These are phyloP conservation scores for Megaceryle alcyon DNA, from an alignment of 2,797 vertebrate species.

Conservation along the genomic window DNA sequence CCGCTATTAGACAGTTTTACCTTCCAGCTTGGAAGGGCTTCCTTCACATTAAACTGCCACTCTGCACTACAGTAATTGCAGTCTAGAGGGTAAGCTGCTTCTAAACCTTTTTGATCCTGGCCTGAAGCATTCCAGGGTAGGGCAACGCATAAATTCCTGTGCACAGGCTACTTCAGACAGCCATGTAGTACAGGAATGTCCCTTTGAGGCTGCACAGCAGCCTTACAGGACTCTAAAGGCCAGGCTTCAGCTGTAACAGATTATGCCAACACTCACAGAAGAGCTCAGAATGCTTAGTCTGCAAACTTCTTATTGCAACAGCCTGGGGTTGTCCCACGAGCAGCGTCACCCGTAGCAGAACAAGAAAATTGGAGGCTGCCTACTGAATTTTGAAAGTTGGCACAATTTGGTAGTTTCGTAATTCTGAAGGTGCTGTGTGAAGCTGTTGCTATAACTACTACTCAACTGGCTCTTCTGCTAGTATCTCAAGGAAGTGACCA, in stretches of 20 bases:
- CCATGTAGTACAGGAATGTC: accelerated
- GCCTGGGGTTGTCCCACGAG: neutral
- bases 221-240: neutral
- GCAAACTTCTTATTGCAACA: neutral
- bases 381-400: neutral
- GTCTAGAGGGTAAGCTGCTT: neutral
- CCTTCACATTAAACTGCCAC: neutral
- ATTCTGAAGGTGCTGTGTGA: neutral
- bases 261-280: neutral
- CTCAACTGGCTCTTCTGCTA: neutral
- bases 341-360: neutral
- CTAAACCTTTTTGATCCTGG: neutral
- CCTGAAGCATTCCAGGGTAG: neutral
- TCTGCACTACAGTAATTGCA: neutral
- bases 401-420: accelerated
- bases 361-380: neutral
- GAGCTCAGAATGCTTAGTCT: neutral
- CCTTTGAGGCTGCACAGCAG: neutral
- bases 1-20: neutral
- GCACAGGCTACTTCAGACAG: neutral
- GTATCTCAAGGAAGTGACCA: neutral
- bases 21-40: neutral
- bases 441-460: neutral
- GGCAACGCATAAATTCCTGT: no score
- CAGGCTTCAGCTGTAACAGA: neutral